Evolutionary conservation across 92 coral and sea anemone genomes (phyloP).

Genomic region (Diadumene lineata): DNA sequence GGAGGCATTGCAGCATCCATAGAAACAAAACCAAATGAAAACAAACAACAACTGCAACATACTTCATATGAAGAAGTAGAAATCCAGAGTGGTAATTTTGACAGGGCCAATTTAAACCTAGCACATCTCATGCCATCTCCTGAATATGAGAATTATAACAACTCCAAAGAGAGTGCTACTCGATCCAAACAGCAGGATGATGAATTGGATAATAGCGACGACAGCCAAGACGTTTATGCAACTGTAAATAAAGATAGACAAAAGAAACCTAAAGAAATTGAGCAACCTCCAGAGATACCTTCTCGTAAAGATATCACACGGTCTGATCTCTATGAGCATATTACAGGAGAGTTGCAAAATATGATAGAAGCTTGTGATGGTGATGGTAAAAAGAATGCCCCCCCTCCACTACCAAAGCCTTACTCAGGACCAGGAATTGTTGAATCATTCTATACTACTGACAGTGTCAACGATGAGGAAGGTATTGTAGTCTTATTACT

Average conservation of each 20-base stretch:
- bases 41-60: constrained; percentile 15
- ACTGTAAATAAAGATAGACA: constrained; percentile 61
- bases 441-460: not conserved
- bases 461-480: not conserved
- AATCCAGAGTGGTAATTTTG: constrained; percentile 66
- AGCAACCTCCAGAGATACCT: constrained; percentile 48
- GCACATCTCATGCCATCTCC: constrained; percentile 11
- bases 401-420: constrained; percentile 92
- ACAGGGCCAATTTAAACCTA: constrained; percentile 69
- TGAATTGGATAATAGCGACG: constrained; percentile 15
- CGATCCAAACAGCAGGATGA: constrained; percentile 33
- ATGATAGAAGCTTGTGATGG: constrained; percentile 59
- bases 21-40: not conserved
- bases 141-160: constrained; percentile 18
- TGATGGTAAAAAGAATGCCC: constrained; percentile 27
- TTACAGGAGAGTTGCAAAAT: constrained; percentile 70
- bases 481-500: constrained; percentile 8
- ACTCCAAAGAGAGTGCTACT: constrained; percentile 15
- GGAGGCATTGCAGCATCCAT: constrained; percentile 55
- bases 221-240: constrained; percentile 56
- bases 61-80: constrained; percentile 67
- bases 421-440: constrained; percentile 77
- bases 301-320: constrained; percentile 31
- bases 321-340: constrained; percentile 66
- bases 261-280: constrained; percentile 28